Evolutionary conservation across 1,140 invertebrate genomes (phyloP).

Genomic region (Drosophila nikananu): DNA sequence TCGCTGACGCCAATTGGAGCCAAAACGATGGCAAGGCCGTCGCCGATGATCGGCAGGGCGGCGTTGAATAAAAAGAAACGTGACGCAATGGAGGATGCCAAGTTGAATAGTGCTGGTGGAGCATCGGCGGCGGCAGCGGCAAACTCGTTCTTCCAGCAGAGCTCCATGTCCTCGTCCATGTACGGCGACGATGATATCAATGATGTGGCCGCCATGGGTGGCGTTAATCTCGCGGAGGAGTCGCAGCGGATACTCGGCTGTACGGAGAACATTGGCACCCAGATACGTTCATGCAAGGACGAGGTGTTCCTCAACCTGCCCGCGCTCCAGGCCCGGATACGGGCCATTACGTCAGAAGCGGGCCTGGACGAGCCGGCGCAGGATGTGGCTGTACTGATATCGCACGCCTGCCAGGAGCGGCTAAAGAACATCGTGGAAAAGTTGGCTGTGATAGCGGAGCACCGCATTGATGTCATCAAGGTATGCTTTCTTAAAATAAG

Average conservation of each 20-base stretch:
- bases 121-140: constrained; percentile 26
- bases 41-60: constrained; percentile 60
- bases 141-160: constrained; percentile 82
- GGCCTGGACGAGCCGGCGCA: constrained; percentile 94
- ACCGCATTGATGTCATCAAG: constrained; percentile 96
- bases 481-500: constrained; percentile 80
- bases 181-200: constrained; percentile 97
- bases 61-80: constrained; percentile 78
- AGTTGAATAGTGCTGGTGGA: constrained; percentile 84
- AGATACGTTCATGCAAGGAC: constrained; percentile 98
- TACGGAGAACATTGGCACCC: constrained; percentile 97
- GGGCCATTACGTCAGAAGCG: constrained; percentile 90
- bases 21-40: constrained; percentile 51
- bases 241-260: constrained; percentile 97
- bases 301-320: constrained; percentile 94
- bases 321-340: constrained; percentile 92
- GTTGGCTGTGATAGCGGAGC: constrained; percentile 96
- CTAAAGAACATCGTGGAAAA: constrained; percentile 97
- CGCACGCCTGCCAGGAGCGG: constrained; percentile 97
- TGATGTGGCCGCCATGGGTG: constrained; percentile 99
- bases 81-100: constrained; percentile 64
- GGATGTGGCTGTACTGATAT: constrained; percentile 96
- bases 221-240: constrained; percentile 99
- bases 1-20: constrained; percentile 72
- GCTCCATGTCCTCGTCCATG: constrained; percentile 86